Base-by-base conservation (phyloP, 2,888 invertebrate species). In the Eurytoma californica region DNA sequence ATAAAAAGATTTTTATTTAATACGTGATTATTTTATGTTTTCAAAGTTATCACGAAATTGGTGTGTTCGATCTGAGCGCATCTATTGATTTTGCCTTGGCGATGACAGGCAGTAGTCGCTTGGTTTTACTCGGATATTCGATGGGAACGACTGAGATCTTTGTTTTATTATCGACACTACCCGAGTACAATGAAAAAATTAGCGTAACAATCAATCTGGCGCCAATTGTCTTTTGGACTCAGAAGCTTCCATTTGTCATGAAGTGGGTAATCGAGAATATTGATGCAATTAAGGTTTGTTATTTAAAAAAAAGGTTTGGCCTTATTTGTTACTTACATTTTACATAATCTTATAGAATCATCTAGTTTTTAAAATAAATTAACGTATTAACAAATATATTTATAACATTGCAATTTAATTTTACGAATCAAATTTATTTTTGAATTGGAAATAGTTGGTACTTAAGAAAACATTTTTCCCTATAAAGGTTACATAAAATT, bases 31-130 rank as follows among this genome's bases (percentile, higher is more conserved):
- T 60, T 70, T 3, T 61, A 14, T 30, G 18, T 63, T 39, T 16
- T 49, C 30, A 28, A 80, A 96, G 96, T 85, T 98, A 95, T 92
- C 96, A 97, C 86, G 97, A 98, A 90, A 95, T 97, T 91, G 96
- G 94, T 0, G 89, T 93, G 51, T 93, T 95, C 86, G 98, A 98
- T 90, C 88, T 98, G 75, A 97, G 97, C 9, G 95, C 96, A 0
- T 94, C 94, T 86, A 93, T 98, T 78, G 94, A 97, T 87, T 94
- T 95, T 84, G 91, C 93, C 0, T 88, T 94, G 65, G 88, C 91
- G 14, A 84, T 83, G 9, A 93, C 94, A 0, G 90, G 91, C 0
- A 91, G 92, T 82, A 84, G 90, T 7, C 90, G 92, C 58, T 86
- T 95, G 51, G 63, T 74, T 58, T 98, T 97, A 88, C 91, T 97